A percentile compares a stretch with the other conserved stretches of the same genome.
Conservation (phyloP, 2,888 invertebrate genomes). For the Osmoderma eremita region DNA sequence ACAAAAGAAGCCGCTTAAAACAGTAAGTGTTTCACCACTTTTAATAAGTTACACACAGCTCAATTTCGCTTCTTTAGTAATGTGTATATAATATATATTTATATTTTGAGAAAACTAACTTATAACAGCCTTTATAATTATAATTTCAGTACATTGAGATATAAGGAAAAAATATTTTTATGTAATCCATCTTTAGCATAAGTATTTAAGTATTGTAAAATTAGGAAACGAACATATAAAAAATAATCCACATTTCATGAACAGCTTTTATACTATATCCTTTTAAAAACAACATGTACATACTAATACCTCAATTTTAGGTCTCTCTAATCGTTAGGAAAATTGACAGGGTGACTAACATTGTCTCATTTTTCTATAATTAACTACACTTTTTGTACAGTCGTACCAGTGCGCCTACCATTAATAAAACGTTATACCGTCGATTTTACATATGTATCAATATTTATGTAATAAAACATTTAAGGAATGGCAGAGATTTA, state of each 20-base stretch:
- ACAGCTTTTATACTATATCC: constrained; percentile 1
- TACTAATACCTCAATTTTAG: background rate
- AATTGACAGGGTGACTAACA: constrained; percentile 23
- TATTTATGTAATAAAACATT: constrained; percentile 1
- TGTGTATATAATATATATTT: no score
- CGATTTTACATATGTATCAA: constrained; percentile 24
- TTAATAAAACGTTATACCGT: constrained; percentile 2
- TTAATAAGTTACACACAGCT: no score
- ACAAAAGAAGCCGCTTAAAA: no score
- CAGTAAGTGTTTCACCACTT: no score
- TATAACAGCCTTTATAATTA: constrained; percentile 1
- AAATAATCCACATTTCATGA: background rate
- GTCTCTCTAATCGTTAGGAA: background rate
- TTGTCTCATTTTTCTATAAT: constrained; percentile 4
- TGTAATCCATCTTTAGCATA: background rate
- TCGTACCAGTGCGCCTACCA: constrained; percentile 6
- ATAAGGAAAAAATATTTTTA: background rate
- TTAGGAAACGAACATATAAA: background rate
- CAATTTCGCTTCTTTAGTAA: no score
- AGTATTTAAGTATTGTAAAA: constrained; percentile 1
- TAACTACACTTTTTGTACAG: background rate
- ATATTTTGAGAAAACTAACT: background rate
- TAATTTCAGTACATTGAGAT: constrained; percentile 1
- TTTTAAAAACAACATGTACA: background rate
- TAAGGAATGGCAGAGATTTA: no score